Evolutionary conservation across 1,140 invertebrate species (phyloP).

Genomic region (Drosophila pandora): DNA sequence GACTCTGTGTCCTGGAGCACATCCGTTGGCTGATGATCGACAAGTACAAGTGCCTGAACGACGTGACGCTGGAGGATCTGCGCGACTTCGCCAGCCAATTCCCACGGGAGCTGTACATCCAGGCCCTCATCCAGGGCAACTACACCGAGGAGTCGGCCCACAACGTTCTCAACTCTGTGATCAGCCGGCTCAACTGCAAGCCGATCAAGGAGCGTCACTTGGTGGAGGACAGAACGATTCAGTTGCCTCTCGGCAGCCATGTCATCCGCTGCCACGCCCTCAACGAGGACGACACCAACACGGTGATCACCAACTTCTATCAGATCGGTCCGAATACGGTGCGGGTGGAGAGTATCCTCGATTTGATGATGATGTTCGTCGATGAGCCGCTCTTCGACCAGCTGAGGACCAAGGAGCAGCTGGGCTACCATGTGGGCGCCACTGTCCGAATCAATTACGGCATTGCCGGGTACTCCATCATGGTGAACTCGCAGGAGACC

Average conservation of each 20-base stretch:
- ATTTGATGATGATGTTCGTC: slow-evolving; percentile 91
- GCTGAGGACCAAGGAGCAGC: slow-evolving; percentile 94
- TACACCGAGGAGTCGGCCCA: slow-evolving; percentile 86
- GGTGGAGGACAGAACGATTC: slow-evolving; percentile 67
- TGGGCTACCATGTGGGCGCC: slow-evolving; percentile 93
- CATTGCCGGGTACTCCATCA: slow-evolving; percentile 89
- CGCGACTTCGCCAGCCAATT: slow-evolving; percentile 86
- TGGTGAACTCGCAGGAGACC: slow-evolving; percentile 90
- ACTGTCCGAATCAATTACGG: slow-evolving; percentile 88
- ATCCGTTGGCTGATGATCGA: slow-evolving; percentile 87
- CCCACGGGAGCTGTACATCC: slow-evolving; percentile 87
- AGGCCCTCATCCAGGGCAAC: slow-evolving; percentile 92
- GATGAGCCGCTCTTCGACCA: slow-evolving; percentile 95
- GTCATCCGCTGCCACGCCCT: slow-evolving; percentile 89
- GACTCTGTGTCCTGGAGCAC: slow-evolving; percentile 86
- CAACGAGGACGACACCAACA: slow-evolving; percentile 91
- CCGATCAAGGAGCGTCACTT: slow-evolving; percentile 64
- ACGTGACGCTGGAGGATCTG: slow-evolving; percentile 87
- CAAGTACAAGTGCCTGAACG: slow-evolving; percentile 86
- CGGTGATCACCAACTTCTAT: slow-evolving; percentile 94
- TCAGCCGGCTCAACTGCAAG: slow-evolving; percentile 75
- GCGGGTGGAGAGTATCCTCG: slow-evolving; percentile 88
- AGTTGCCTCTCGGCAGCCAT: slow-evolving; percentile 88
- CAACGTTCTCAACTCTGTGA: slow-evolving; percentile 84
- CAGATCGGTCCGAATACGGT: slow-evolving; percentile 89